A percentile compares a stretch with the other conserved stretches of the same genome.
phyloP scores from a whole-genome alignment of 1,140 invertebrate species.

The Lineus longissimus region DNA sequence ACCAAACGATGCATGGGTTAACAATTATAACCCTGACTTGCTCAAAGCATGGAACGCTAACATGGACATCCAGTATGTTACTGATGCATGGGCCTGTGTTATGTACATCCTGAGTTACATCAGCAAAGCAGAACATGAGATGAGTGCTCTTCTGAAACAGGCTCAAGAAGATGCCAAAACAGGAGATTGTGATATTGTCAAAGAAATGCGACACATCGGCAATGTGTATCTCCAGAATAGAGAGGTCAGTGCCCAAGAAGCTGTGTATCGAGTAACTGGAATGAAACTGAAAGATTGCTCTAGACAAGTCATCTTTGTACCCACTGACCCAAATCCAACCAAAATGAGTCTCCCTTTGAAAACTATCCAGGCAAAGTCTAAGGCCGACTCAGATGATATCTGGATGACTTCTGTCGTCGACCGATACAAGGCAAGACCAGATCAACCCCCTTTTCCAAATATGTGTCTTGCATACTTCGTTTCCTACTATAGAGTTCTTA shows the following conservation, averaged over 20 bases:
- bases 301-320: conserved; percentile 11
- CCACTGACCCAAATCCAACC: not conserved
- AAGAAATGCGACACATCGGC: conserved; percentile 15
- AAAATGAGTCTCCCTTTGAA: conserved; percentile 7
- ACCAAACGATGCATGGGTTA: conserved; percentile 10
- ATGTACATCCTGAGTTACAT: conserved; percentile 17
- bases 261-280: conserved; percentile 11
- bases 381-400: conserved; percentile 8
- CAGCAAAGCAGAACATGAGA: conserved; percentile 18
- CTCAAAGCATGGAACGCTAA: conserved; percentile 19
- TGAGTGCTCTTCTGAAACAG: conserved; percentile 7
- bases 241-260: conserved; percentile 21
- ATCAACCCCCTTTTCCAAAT: conserved; percentile 6
- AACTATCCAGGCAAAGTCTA: not conserved
- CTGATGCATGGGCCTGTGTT: conserved; percentile 19
- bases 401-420: conserved; percentile 17
- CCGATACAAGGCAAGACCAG: conserved; percentile 13
- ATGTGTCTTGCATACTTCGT: conserved; percentile 23
- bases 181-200: conserved; percentile 8
- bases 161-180: conserved; percentile 13
- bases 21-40: conserved; percentile 13
- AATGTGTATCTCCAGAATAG: conserved; percentile 16
- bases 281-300: conserved; percentile 16
- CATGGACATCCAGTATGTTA: conserved; percentile 19
- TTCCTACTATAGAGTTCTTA: conserved; percentile 16